phyloP scores from a whole-genome alignment of 2,113 vertebrate species.

The Cranoglanis bouderius region DNA sequence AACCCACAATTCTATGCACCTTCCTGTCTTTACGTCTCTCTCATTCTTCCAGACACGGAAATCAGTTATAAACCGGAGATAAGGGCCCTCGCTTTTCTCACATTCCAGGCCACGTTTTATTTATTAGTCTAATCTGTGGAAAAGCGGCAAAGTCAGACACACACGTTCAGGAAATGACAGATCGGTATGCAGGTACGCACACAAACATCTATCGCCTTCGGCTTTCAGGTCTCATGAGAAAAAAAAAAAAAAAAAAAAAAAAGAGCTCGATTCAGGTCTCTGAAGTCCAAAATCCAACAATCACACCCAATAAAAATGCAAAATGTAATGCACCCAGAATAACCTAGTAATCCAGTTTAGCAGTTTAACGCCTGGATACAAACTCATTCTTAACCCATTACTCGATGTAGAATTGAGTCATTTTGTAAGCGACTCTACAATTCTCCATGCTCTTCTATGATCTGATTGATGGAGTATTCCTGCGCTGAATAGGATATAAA shows the following conservation, averaged over 20 bases:
- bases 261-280: not conserved
- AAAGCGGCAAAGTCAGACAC: conserved; percentile 1
- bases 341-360: not conserved
- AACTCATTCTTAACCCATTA: not conserved
- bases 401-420: not conserved
- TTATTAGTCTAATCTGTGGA: not conserved
- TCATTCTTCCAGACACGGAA: conserved; percentile 13
- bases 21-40: not conserved
- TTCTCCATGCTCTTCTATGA: not conserved
- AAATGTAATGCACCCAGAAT: not conserved
- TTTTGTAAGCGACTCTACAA: not conserved
- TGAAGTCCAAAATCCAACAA: not conserved
- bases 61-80: not conserved
- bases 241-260: not conserved
- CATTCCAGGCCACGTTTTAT: conserved; percentile 14
- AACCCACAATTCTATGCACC: not conserved
- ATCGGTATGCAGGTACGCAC: not conserved
- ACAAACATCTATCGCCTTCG: not conserved
- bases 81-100: not conserved
- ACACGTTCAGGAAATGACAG: not conserved
- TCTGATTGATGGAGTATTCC: conserved; percentile 17
- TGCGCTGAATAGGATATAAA: not conserved
- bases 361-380: not conserved
- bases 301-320: not conserved
- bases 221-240: not conserved